Evolutionary conservation across 2,797 vertebrate species (phyloP).

Genomic region (Harpagifer antarcticus): DNA sequence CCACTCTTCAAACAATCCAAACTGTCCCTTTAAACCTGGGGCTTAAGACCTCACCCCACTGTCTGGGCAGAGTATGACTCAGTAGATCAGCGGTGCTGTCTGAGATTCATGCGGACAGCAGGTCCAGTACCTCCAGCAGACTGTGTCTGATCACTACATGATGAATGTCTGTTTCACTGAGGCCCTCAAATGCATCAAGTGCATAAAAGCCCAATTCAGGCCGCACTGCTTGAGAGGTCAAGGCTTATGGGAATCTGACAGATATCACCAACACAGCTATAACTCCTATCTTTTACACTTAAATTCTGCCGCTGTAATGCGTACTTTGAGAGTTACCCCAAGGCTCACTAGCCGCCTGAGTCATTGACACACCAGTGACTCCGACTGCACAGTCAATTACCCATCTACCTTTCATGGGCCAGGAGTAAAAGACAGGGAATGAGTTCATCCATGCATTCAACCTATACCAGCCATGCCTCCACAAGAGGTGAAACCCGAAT

Average conservation of each 20-base stretch:
- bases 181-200: constrained; percentile 62
- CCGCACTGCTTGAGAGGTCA: constrained; percentile 72
- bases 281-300: constrained; percentile 72
- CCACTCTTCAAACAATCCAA: too few species aligned
- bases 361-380: constrained; percentile 83
- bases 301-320: constrained; percentile 59
- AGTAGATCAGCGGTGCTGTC: constrained; percentile 15
- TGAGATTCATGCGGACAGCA: constrained; percentile 48
- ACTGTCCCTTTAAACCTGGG: neutral
- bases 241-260: constrained; percentile 71
- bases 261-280: constrained; percentile 66
- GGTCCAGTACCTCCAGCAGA: constrained; percentile 64
- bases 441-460: constrained; percentile 84
- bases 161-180: constrained; percentile 67
- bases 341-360: constrained; percentile 76
- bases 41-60: constrained; percentile 21
- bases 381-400: constrained; percentile 86
- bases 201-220: constrained; percentile 62
- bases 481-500: constrained; percentile 80
- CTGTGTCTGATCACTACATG: constrained; percentile 67
- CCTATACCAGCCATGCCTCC: constrained; percentile 71
- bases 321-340: constrained; percentile 73
- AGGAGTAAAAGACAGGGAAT: constrained; percentile 75
- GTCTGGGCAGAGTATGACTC: constrained; percentile 22
- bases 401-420: constrained; percentile 79